A percentile compares a stretch with the other conserved stretches of the same genome.
These are phyloP conservation scores for Bubalus kerabau DNA, from an alignment of 2,113 vertebrate species.

Conservation along the genomic window DNA sequence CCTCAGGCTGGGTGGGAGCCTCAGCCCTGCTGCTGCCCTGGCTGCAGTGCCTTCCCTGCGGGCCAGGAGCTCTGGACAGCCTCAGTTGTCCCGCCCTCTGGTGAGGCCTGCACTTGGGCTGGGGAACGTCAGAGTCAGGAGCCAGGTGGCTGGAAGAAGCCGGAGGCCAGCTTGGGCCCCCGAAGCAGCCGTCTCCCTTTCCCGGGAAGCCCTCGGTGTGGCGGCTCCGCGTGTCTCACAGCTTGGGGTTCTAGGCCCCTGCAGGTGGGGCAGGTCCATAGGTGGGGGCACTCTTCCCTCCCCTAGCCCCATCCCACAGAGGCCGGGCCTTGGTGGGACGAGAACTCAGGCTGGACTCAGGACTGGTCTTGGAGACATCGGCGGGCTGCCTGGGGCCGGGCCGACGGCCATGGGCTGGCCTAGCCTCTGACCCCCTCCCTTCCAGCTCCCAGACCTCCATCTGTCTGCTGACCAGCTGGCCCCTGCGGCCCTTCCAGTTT, in stretches of 20 bases:
- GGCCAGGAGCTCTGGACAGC: background rate
- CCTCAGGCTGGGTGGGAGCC: accelerated
- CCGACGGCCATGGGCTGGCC: accelerated
- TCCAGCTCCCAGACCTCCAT: constrained; percentile 74
- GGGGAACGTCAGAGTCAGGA: background rate
- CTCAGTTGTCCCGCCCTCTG: background rate
- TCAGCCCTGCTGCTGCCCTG: accelerated
- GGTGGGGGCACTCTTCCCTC: background rate
- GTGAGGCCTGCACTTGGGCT: background rate
- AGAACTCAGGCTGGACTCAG: constrained; percentile 71
- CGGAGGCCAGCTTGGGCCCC: background rate
- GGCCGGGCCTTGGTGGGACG: constrained; percentile 65
- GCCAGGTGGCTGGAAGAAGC: background rate
- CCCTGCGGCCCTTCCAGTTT: constrained; percentile 33
- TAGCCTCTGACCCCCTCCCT: background rate
- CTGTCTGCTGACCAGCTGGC: constrained; percentile 74
- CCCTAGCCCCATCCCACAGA: constrained; percentile 62
- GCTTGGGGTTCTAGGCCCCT: accelerated
- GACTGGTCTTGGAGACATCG: constrained; percentile 64
- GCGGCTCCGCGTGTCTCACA: accelerated
- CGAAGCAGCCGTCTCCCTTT: no score
- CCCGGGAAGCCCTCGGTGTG: background rate
- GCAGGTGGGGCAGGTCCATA: background rate
- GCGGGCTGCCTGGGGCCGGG: background rate
- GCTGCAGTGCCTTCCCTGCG: accelerated